Evolutionary conservation across 2,888 invertebrate genomes (phyloP).

Genomic region (Bellardia pandia): DNA sequence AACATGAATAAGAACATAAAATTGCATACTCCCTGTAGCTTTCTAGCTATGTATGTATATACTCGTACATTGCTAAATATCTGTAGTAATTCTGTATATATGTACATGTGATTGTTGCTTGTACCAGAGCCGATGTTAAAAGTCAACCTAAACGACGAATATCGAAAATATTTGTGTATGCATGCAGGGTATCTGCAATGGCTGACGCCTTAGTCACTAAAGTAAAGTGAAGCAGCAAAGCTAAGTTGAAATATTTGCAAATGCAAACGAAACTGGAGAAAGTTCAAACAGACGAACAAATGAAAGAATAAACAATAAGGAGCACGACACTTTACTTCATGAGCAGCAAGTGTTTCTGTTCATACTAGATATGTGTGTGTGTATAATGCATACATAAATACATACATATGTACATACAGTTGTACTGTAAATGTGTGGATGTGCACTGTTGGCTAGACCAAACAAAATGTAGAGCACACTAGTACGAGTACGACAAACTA

Average conservation of each 20-base stretch:
- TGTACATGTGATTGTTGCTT: neutral
- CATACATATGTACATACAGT: neutral
- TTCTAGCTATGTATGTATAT: neutral
- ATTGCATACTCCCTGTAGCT: conserved; percentile 31
- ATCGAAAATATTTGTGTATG: conserved; percentile 53
- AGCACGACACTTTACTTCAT: conserved; percentile 71
- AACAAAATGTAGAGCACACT: conserved; percentile 65
- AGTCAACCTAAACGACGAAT: conserved; percentile 63
- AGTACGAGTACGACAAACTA: conserved; percentile 37
- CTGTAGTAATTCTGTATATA: conserved; percentile 2
- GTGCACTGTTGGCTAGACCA: conserved; percentile 54
- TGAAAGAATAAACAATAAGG: conserved; percentile 81
- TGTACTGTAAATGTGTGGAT: neutral
- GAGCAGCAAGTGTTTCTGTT: conserved; percentile 55
- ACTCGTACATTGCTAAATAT: conserved; percentile 4
- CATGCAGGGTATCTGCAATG: conserved; percentile 52
- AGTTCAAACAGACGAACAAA: conserved; percentile 83
- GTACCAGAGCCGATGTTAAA: conserved; percentile 40
- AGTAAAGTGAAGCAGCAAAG: conserved; percentile 68
- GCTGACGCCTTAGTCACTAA: conserved; percentile 67
- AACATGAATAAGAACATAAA: conserved; percentile 47
- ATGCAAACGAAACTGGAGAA: conserved; percentile 83
- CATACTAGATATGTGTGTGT: conserved; percentile 19
- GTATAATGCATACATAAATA: neutral
- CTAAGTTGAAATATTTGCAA: conserved; percentile 80